phyloP scores from a whole-genome alignment of 2,888 invertebrate species.

The Carabus problematicus region DNA sequence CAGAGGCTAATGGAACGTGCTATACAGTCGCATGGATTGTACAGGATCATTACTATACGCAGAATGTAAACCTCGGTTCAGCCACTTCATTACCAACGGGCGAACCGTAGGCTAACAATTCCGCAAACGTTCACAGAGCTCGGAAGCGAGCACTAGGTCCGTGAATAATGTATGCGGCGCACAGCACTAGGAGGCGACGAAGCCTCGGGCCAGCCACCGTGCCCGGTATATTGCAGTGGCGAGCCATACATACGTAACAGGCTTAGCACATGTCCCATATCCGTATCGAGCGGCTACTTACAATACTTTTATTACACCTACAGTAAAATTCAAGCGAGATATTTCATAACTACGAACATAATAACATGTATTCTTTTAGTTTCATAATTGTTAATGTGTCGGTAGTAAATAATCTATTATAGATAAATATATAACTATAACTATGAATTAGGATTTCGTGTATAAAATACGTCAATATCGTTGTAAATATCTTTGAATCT shows the following conservation, averaged over 20 bases:
- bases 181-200: slow-evolving; percentile 13
- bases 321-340: no score
- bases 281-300: slow-evolving; percentile 18
- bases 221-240: slow-evolving; percentile 46
- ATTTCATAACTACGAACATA: no score
- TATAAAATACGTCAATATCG: no score
- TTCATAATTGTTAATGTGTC: no score
- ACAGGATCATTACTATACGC: no score
- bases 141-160: slow-evolving; percentile 42
- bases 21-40: no score
- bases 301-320: not conserved
- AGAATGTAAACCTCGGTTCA: not conserved
- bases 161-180: slow-evolving; percentile 13
- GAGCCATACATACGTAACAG: slow-evolving; percentile 44
- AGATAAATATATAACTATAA: no score
- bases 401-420: no score
- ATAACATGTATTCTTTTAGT: no score
- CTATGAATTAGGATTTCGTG: no score
- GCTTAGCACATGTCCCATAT: slow-evolving; percentile 30
- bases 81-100: slow-evolving; percentile 4
- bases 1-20: no score
- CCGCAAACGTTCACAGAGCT: slow-evolving; percentile 44
- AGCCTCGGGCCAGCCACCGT: slow-evolving; percentile 7
- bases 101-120: slow-evolving; percentile 39
- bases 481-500: no score